Conservation (phyloP, 2,888 invertebrate genomes). For the Noctua janthina region DNA sequence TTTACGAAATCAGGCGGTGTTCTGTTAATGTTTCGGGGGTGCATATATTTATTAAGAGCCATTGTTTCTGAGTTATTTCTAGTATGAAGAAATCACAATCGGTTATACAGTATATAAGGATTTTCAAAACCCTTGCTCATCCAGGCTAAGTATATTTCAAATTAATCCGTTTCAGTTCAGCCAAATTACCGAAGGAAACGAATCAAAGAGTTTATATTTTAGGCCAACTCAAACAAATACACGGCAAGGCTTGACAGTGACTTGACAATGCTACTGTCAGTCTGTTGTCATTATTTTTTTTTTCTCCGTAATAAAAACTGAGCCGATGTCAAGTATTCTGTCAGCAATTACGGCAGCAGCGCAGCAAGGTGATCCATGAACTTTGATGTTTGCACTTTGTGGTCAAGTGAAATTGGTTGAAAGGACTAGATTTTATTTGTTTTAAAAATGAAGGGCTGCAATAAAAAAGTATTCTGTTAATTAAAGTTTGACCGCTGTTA, state of each 20-base stretch:
- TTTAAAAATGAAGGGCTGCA: no score
- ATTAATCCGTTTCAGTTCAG: background rate
- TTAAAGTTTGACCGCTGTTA: no score
- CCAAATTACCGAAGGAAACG: background rate
- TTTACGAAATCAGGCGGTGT: conserved; percentile 95
- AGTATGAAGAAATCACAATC: background rate
- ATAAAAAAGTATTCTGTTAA: no score
- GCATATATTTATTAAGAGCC: conserved; percentile 95
- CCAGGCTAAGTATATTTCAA: no score
- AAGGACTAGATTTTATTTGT: no score
- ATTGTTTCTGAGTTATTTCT: conserved; percentile 74
- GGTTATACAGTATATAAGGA: background rate
- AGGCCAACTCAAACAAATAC: background rate
- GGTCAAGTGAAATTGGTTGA: no score
- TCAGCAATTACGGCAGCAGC: background rate
- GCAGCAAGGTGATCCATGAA: no score
- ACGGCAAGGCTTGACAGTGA: background rate
- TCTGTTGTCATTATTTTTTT: background rate
- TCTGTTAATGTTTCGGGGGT: conserved; percentile 97
- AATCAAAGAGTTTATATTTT: no score
- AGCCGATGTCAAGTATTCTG: background rate
- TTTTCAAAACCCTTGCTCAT: no score
- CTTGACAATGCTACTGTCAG: background rate
- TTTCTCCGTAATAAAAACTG: background rate
- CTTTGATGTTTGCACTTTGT: no score